Conservation (phyloP, 2,888 invertebrate species). For the Dilophus febrilis region DNA sequence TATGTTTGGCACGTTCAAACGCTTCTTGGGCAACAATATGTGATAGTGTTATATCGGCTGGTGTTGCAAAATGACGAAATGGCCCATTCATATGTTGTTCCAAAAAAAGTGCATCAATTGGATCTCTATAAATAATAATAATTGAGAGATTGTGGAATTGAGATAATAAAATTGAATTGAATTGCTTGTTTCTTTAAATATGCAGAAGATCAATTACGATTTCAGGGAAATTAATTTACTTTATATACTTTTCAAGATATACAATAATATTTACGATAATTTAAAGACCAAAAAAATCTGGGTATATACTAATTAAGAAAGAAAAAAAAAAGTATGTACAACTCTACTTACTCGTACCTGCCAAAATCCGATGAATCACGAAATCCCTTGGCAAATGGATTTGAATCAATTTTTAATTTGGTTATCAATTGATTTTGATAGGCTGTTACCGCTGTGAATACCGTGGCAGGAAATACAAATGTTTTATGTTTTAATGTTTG, state of each 20-base stretch:
- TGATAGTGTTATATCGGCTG: slow-evolving; percentile 28
- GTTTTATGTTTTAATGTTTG: slow-evolving; percentile 90
- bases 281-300: not conserved
- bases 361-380: slow-evolving; percentile 93
- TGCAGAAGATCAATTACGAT: too few species aligned
- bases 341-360: slow-evolving; percentile 40
- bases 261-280: too few species aligned
- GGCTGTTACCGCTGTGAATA: slow-evolving; percentile 97
- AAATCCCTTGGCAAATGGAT: slow-evolving; percentile 97
- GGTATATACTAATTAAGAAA: not conserved
- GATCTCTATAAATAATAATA: slow-evolving; percentile 20
- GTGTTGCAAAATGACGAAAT: slow-evolving; percentile 22
- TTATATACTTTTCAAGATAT: too few species aligned
- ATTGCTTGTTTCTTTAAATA: too few species aligned
- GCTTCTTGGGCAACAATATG: slow-evolving; percentile 29
- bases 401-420: slow-evolving; percentile 96
- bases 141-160: not conserved
- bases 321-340: not conserved
- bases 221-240: too few species aligned
- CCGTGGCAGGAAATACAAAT: slow-evolving; percentile 92
- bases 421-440: slow-evolving; percentile 99
- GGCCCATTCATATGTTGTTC: slow-evolving; percentile 30
- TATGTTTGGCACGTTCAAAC: slow-evolving; percentile 29
- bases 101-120: slow-evolving; percentile 29
- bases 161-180: not conserved